Percentiles rank a stretch among this genome's conserved stretches.
These are phyloP conservation scores for Micropoecilia bifurca DNA, from an alignment of 2,797 vertebrate species.

Conservation along the genomic window DNA sequence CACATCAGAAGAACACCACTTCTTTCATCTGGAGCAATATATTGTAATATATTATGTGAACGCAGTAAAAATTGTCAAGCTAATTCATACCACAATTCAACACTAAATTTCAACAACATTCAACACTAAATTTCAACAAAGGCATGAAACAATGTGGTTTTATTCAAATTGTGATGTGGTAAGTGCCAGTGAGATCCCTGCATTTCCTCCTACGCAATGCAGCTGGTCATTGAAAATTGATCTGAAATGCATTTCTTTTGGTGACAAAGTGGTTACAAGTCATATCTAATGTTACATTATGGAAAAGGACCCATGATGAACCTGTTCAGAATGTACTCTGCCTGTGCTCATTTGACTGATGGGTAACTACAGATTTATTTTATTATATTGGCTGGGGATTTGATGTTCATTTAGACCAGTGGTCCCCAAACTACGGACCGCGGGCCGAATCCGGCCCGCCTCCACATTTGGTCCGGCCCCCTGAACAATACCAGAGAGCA, in stretches of 20 bases:
- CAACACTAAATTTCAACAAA: neutral
- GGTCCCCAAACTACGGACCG: no score
- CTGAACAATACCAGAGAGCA: no score
- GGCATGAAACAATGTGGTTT: neutral
- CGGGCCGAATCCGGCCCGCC: no score
- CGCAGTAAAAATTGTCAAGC: neutral
- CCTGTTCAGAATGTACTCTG: neutral
- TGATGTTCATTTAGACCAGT: neutral
- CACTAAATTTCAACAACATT: neutral
- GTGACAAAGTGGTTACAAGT: neutral
- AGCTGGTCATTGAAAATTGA: neutral
- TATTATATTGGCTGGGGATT: neutral
- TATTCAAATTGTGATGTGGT: neutral
- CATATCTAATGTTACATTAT: neutral
- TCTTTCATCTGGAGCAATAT: neutral
- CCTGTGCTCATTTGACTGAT: neutral
- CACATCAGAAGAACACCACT: neutral
- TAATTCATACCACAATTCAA: neutral
- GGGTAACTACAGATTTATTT: neutral
- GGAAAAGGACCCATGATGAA: neutral
- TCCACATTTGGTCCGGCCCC: no score
- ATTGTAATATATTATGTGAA: neutral
- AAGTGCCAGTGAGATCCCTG: neutral
- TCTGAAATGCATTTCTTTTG: neutral
- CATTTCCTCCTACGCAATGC: neutral